Base-by-base conservation (phyloP, 2,888 invertebrate species). In the Conus canariensis region DNA sequence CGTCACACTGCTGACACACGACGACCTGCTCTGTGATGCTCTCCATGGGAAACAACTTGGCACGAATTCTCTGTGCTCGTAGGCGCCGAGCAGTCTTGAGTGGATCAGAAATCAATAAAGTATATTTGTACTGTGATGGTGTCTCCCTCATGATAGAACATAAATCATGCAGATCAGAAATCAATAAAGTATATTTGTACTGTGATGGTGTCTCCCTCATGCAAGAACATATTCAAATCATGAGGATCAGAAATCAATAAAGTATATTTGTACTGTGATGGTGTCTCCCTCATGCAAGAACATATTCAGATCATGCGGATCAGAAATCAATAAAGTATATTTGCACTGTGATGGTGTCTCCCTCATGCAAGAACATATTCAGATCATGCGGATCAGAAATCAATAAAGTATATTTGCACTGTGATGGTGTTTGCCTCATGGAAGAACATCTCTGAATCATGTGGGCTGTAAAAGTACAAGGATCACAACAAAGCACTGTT, bases 1-100 rank as follows among this genome's bases (percentile, higher is more conserved):
- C 45, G 4, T 45, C 45, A 45, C 82, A 56, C 85, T 7, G 25
- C n/a, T 60, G 25, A 85, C 60, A 58, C 30, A 60, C 56, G 12
- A n/a, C 19, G 25, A 87, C 87, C 87, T 87, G 87, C 60, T 87
- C 87, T 30, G 45, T 59, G 22, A 87, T 87, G 70, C 64, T 87
- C 45, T 87, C 67, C 87, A 87, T 70, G 45, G 87, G 87, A 25
- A 70, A 87, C 87, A 87, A 22, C 60, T 70, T 67, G 64, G 87
- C 67, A 22, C 87, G 87, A 9, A 87, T 67, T 87, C 87, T 87
- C 25, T 87, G 60, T 1, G 87, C 87, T 7, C 87, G 30, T 10
- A 87, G 70, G 45, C 87, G 87, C 12, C 87, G 64, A 12, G 87
- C 87, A 30, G 87, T 25, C 87, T 87, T 85, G 60, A 85, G 60